These are phyloP conservation scores for Altica lythri DNA, from an alignment of 2,888 invertebrate genomes.

Conservation along the genomic window DNA sequence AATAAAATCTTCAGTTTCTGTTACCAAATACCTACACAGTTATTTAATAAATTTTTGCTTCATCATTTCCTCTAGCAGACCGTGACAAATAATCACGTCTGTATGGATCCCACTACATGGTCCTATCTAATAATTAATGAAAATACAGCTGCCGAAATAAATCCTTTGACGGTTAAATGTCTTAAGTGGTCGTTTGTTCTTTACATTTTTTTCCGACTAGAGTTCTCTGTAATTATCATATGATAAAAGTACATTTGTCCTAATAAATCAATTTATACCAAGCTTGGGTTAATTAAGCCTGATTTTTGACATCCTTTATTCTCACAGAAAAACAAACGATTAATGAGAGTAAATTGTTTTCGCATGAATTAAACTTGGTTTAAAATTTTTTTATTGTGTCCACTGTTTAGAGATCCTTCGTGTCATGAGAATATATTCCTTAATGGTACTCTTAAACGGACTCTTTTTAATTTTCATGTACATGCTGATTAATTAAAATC, in stretches of 20 bases:
- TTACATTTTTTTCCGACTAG: constrained; percentile 28
- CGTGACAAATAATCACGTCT: constrained; percentile 21
- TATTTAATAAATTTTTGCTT: background rate
- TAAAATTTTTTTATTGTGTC: background rate
- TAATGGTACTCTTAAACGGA: no score
- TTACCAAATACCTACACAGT: no score
- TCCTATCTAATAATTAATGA: constrained; percentile 47
- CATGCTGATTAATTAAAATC: no score
- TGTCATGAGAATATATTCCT: no score
- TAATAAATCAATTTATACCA: constrained; percentile 22
- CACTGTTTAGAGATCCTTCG: background rate
- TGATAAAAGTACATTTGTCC: constrained; percentile 22
- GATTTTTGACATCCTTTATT: constrained; percentile 23
- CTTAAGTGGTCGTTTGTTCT: constrained; percentile 37
- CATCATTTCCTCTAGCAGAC: constrained; percentile 6
- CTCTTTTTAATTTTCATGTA: no score
- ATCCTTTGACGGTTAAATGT: constrained; percentile 51
- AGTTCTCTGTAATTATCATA: constrained; percentile 12
- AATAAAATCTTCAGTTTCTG: no score
- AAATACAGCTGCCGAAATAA: constrained; percentile 53
- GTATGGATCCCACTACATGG: background rate
- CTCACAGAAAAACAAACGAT: constrained; percentile 19
- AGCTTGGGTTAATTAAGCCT: constrained; percentile 22
- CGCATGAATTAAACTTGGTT: constrained; percentile 7
- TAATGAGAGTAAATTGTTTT: constrained; percentile 16